Percentiles rank a stretch among this genome's conserved stretches.
These are phyloP conservation scores for Melanerpes formicivorus DNA, from an alignment of 2,113 vertebrate species.

Conservation along the genomic window DNA sequence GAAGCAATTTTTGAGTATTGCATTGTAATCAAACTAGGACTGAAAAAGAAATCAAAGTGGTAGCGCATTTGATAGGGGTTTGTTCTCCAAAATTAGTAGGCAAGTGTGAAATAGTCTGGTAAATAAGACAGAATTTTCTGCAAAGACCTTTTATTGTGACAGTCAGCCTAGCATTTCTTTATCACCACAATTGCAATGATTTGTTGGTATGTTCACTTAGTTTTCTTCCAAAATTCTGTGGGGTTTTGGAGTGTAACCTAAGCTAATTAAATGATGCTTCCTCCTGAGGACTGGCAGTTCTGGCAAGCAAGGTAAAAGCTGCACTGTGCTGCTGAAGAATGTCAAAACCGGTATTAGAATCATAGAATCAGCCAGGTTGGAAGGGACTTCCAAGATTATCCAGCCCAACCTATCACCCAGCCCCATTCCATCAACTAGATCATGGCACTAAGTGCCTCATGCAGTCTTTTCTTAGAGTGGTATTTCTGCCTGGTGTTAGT, in stretches of 20 bases:
- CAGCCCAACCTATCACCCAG: too few species aligned
- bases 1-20: not conserved
- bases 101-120: not conserved
- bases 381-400: too few species aligned
- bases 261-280: not conserved
- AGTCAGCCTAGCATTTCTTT: not conserved
- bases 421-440: too few species aligned
- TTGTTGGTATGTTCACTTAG: not conserved
- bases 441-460: too few species aligned
- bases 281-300: not conserved
- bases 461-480: not conserved
- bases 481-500: not conserved
- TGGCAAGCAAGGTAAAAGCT: not conserved
- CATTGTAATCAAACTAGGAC: not conserved
- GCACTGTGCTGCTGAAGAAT: not conserved
- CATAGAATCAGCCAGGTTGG: too few species aligned
- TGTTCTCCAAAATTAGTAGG: not conserved
- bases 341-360: not conserved
- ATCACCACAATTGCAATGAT: not conserved
- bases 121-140: not conserved
- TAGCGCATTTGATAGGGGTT: rapidly evolving
- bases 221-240: not conserved
- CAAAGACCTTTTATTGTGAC: not conserved
- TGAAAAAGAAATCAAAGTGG: not conserved
- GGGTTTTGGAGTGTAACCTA: not conserved